Base-by-base conservation (phyloP, 2,797 vertebrate genomes). In the Alauda arvensis region DNA sequence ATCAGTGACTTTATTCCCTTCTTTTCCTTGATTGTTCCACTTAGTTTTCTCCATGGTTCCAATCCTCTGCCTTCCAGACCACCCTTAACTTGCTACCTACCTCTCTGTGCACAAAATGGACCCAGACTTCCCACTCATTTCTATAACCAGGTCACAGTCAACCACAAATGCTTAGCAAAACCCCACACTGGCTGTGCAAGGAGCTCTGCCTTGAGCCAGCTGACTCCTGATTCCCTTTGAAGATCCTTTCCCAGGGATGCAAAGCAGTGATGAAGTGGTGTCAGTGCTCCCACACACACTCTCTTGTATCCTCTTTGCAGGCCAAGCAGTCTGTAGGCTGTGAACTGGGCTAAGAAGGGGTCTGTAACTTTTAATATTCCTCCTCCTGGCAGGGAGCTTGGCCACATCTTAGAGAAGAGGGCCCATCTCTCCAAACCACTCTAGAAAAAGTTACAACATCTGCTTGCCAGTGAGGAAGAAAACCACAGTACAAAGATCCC, bases 1-100 rank as follows among this genome's bases (percentile, higher is more conserved):
- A 85, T 62, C 66, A 78, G 49, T 92, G 78, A 93, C 48, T 86
- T 93, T 55, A 91, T 76, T 89, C 60, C 62, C 28, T 69, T 83
- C 26, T 80, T 94, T 87, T 49, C 28, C 51, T 88, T 87, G 52
- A 69, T 63, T 49, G 66, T 62, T 78, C 43, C 31, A 26, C 69
- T 80, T 76, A 42, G 53, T 85, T 87, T 83, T 66, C 69, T 83
- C 53, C 9, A 33, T 24, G 24, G 8, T 81, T 92, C 74, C 49
- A 85, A 24, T 34, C 10, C 14, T 69, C 65, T 59, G 68, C 33
- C 25, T 71, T 85, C 63, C 55, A 91, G 43, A 69, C 52, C 42
- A 75, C 52, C 63, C 76, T 83, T 56, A 84, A 62, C 55, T 34
- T 46, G 8, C 56, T 80, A 68, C 62, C 48, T 72, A 45, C 24